Evolutionary conservation across 2,888 invertebrate genomes (phyloP).

Genomic region (Papilio elwesi): DNA sequence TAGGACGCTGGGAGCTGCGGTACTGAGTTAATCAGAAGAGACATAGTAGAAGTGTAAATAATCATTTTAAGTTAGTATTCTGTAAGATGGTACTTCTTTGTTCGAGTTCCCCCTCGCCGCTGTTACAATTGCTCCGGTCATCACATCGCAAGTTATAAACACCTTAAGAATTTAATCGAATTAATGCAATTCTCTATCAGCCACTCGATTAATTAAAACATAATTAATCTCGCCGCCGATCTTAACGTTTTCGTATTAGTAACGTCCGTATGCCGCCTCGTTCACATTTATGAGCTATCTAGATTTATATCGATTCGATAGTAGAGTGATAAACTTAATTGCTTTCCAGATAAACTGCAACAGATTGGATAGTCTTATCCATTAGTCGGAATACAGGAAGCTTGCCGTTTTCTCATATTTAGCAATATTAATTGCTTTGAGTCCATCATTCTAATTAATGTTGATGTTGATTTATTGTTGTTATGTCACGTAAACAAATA

Average conservation of each 20-base stretch:
- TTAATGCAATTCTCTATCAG: not conserved
- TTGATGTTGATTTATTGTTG: not conserved
- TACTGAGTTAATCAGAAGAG: no score
- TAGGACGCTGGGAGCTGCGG: no score
- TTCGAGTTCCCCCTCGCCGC: no score
- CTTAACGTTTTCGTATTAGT: not conserved
- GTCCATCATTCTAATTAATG: not conserved
- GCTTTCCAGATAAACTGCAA: constrained; percentile 26
- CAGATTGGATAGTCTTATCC: constrained; percentile 31
- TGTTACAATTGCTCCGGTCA: not conserved
- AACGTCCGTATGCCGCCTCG: constrained; percentile 9
- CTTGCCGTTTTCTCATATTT: constrained; percentile 14
- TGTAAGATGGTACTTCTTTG: not conserved
- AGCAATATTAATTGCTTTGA: constrained; percentile 17
- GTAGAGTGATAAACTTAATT: constrained; percentile 31
- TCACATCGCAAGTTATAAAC: not conserved
- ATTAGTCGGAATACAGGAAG: constrained; percentile 34
- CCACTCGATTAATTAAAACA: constrained; percentile 13
- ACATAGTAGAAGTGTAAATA: no score
- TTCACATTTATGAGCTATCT: constrained; percentile 30
- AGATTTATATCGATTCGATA: constrained; percentile 33
- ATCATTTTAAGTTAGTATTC: no score
- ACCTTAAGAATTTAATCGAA: constrained; percentile 7
- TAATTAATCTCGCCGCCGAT: constrained; percentile 14
- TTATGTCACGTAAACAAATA: no score